phyloP scores from a whole-genome alignment of 2,113 vertebrate genomes.

The Siniperca chuatsi region DNA sequence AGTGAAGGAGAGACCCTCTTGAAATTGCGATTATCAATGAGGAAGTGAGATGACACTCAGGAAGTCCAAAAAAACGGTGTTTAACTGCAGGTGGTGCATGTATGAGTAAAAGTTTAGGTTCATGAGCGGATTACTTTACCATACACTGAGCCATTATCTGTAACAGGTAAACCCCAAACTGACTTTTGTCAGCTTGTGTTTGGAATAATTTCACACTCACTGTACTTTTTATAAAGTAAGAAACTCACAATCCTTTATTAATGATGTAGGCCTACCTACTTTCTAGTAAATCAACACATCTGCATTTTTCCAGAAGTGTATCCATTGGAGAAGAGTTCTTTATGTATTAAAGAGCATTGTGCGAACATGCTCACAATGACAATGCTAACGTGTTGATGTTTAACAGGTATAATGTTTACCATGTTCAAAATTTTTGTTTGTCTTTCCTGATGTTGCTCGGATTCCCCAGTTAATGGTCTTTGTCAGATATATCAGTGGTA shows the following conservation, averaged over 20 bases:
- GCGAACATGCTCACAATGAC: neutral
- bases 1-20: neutral
- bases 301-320: neutral
- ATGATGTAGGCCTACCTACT: neutral
- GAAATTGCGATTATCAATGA: neutral
- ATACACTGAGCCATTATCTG: neutral
- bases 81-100: conserved; percentile 31
- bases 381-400: neutral
- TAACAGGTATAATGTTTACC: neutral
- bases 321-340: neutral
- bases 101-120: conserved; percentile 18
- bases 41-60: conserved; percentile 69
- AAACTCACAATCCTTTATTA: neutral
- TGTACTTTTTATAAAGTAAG: neutral
- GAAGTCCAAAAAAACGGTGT: conserved; percentile 57
- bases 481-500: no score
- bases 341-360: neutral
- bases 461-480: no score
- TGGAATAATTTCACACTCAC: conserved; percentile 30
- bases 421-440: no score
- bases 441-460: no score
- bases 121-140: neutral
- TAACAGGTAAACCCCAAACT: conserved; percentile 35
- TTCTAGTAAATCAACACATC: neutral
- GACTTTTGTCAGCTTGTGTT: conserved; percentile 23